Evolutionary conservation across 2,888 invertebrate genomes (phyloP).

Genomic region (Stictocephala bisonia): DNA sequence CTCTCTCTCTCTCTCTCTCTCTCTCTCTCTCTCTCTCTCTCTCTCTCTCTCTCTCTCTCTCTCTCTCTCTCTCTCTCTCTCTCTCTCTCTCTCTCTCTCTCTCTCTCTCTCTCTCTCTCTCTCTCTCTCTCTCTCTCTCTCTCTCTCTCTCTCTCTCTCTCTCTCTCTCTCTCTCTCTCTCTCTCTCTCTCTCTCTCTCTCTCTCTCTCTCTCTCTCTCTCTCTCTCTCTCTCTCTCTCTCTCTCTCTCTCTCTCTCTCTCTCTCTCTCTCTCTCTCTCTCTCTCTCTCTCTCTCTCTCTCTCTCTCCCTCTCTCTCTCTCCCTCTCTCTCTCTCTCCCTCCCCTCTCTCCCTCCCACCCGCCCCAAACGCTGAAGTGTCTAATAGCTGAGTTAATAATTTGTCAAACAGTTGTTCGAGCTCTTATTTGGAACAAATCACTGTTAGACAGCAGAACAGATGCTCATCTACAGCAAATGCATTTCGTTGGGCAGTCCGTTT

Average conservation of each 20-base stretch:
- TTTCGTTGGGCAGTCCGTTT: too few relatives aligned
- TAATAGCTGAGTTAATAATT: too few relatives aligned
- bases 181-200: neutral
- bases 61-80: neutral
- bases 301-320: neutral
- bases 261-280: conserved; percentile 10
- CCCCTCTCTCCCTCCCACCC: neutral
- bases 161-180: neutral
- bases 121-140: neutral
- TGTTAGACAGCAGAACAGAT: too few relatives aligned
- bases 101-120: conserved; percentile 28
- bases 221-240: neutral
- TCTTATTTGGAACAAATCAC: too few relatives aligned
- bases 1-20: neutral
- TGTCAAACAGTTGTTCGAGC: too few relatives aligned
- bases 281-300: conserved; percentile 10
- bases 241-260: conserved; percentile 2
- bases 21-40: conserved; percentile 17
- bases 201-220: neutral
- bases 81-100: conserved; percentile 28
- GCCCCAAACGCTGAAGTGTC: too few relatives aligned
- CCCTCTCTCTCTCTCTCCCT: conserved; percentile 9
- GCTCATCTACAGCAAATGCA: too few relatives aligned
- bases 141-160: neutral
- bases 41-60: conserved; percentile 36